Base-by-base conservation (phyloP, 2,113 vertebrate genomes). In the Phasianus colchicus region DNA sequence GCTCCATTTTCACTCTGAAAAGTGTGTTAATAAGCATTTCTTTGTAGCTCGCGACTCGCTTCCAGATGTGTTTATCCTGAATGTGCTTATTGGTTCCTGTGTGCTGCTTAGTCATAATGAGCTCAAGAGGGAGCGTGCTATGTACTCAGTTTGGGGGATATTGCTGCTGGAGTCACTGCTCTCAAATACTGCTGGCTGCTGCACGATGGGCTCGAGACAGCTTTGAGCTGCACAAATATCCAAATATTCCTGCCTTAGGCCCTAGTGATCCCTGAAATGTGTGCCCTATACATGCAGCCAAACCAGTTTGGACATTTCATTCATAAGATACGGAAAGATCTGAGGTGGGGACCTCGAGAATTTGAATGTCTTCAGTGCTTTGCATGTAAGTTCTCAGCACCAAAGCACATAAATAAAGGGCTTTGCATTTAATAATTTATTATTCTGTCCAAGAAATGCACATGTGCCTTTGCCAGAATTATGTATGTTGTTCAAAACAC, bases 51-150 rank as follows among this genome's bases (percentile, higher is more conserved):
- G 48, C 47, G 65, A 69, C 82, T 30, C 0, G 1, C 58, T 94
- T 89, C 72, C 95, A 90, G 79, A 83, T 78, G 88, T 86, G 80
- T 67, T 95, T 92, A 69, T 78, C 43, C 86, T 66, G 36, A 79
- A 36, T 54, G 54, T 78, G 54, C 54, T 84, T 45, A 60, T 52
- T 9, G 1, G 47, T 88, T 92, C 81, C 77, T 42, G 24, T 40
- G 89, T 66, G 77, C 66, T 52, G 36, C 80, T 90, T 42, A 73
- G 77, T 50, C 70, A 65, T 42, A 50, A 83, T 42, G 81, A 90
- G 67, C 94, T 94, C 54, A 20, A 57, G 81, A 65, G 78, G 45
- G 66, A 96, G 52, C 73, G 61, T 69, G 83, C 48, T 27, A 11
- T 54, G 50, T n/a, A 42, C 69, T 43, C 32, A 21, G 22, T 45